Conservation (phyloP, 2,888 invertebrate genomes). For the Embidobia sp. region DNA sequence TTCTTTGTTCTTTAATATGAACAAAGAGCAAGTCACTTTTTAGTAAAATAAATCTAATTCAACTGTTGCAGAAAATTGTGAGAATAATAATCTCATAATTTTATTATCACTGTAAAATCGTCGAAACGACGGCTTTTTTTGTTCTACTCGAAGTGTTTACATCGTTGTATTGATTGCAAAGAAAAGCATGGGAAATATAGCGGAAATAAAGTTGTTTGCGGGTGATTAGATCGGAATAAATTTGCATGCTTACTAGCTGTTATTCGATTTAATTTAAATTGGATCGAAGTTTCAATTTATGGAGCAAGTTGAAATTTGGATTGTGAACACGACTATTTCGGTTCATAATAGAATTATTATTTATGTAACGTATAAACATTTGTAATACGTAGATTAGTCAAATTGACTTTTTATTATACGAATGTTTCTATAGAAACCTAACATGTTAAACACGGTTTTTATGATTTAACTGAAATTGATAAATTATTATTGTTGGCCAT, state of each 20-base stretch:
- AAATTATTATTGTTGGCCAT: too few species aligned
- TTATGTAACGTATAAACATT: constrained; percentile 15
- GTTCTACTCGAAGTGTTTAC: not conserved
- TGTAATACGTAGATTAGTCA: constrained; percentile 9
- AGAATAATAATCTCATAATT: too few species aligned
- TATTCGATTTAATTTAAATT: constrained; percentile 16
- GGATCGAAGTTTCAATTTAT: constrained; percentile 35
- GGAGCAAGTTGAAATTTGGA: constrained; percentile 33
- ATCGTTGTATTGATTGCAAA: not conserved
- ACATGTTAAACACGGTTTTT: constrained; percentile 18
- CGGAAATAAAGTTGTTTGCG: constrained; percentile 39
- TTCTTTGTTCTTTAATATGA: too few species aligned
- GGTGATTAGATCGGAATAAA: constrained; percentile 48
- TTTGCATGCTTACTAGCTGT: constrained; percentile 39
- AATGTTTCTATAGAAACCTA: not conserved
- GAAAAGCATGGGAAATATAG: constrained; percentile 29
- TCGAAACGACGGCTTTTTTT: too few species aligned
- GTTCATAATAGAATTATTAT: constrained; percentile 45
- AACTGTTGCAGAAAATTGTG: too few species aligned
- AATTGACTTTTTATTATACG: constrained; percentile 21
- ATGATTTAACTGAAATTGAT: not conserved
- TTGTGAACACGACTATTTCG: constrained; percentile 23
- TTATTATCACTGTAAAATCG: too few species aligned
- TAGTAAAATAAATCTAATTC: too few species aligned
- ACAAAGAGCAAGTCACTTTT: too few species aligned